Conservation (phyloP, 30 jellyfish, hydroid and myxozoan genomes). For the Nemopilema nomurai region DNA sequence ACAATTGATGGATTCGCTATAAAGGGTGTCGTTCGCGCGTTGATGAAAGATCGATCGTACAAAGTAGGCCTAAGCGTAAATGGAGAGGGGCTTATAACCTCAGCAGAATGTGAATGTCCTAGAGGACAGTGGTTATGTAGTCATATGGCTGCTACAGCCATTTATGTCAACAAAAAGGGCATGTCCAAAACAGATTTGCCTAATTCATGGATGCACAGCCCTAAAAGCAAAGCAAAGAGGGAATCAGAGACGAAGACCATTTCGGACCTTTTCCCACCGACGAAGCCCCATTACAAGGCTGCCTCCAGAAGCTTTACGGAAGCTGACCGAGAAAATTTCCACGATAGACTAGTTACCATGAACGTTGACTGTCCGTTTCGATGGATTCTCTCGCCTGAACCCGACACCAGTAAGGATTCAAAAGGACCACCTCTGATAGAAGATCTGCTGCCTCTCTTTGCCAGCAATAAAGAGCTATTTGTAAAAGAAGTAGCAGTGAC, state of each 20-base stretch:
- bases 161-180: not conserved
- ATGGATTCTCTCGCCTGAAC: not conserved
- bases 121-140: slow-evolving; percentile 20
- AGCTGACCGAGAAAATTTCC: not conserved
- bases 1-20: slow-evolving; percentile 14
- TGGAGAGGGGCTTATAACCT: slow-evolving; percentile 18
- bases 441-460: not conserved
- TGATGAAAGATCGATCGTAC: slow-evolving; percentile 14
- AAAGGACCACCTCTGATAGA: not conserved
- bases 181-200: not conserved
- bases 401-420: not conserved
- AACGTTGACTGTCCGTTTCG: not conserved
- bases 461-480: not conserved
- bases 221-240: not conserved
- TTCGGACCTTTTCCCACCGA: not conserved
- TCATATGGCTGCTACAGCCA: slow-evolving; percentile 1
- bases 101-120: slow-evolving; percentile 21
- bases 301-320: not conserved
- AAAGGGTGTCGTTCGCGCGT: slow-evolving; percentile 19
- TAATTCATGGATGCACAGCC: not conserved
- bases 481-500: not conserved
- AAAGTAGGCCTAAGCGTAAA: slow-evolving; percentile 19
- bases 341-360: not conserved
- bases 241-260: not conserved
- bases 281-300: not conserved